phyloP scores from a whole-genome alignment of 1,140 invertebrate species.

The Argopecten irradians region DNA sequence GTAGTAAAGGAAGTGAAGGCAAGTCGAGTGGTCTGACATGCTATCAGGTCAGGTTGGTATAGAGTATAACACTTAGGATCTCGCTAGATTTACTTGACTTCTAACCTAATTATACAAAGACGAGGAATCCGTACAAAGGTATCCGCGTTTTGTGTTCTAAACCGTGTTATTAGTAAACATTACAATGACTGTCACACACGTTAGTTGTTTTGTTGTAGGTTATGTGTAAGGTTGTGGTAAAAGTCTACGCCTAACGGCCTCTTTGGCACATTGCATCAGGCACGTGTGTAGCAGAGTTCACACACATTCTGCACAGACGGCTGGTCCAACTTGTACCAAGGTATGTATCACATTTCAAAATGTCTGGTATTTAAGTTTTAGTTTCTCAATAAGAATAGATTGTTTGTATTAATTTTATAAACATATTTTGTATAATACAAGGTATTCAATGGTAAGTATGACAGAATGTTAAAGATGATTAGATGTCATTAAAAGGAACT shows the following conservation, averaged over 20 bases:
- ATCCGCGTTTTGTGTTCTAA: neutral
- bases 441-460: too few species aligned
- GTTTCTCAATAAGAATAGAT: too few species aligned
- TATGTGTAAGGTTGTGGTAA: neutral
- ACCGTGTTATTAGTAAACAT: too few species aligned
- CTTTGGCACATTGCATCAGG: neutral
- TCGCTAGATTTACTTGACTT: neutral
- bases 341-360: neutral
- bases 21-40: neutral
- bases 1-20: neutral
- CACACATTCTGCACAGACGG: neutral
- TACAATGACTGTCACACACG: neutral
- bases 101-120: neutral
- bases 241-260: neutral
- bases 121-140: neutral
- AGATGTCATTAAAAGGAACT: too few species aligned
- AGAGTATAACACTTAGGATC: neutral
- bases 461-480: too few species aligned
- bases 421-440: too few species aligned
- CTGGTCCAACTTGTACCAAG: neutral
- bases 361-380: neutral
- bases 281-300: neutral
- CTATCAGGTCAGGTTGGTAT: neutral
- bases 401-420: too few species aligned
- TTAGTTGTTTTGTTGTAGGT: neutral